phyloP scores from a whole-genome alignment of 2,797 vertebrate genomes.

The Poecilia wingei region DNA sequence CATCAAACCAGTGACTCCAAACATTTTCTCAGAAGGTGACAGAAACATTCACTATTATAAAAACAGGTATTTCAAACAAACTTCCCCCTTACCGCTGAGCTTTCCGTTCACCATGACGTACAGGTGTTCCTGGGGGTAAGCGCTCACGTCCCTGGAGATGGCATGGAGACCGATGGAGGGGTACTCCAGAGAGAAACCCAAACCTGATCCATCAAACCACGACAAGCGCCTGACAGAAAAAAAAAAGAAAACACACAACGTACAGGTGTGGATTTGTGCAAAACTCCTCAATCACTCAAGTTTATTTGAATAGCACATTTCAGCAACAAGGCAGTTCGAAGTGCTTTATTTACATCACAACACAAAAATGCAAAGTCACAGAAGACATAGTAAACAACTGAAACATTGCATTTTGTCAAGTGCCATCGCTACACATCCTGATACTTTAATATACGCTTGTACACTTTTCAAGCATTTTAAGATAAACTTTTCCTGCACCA shows the following conservation, averaged over 20 bases:
- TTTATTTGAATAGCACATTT: too few relatives aligned
- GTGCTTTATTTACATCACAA: too few relatives aligned
- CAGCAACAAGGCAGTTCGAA: too few relatives aligned
- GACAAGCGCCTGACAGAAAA: constrained; percentile 83
- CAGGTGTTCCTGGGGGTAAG: constrained; percentile 92
- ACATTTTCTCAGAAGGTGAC: not conserved
- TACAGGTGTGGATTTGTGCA: not conserved
- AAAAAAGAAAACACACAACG: not conserved
- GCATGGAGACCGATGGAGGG: constrained; percentile 94
- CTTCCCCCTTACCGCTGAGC: constrained; percentile 81
- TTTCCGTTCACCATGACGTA: constrained; percentile 97
- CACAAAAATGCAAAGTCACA: too few relatives aligned
- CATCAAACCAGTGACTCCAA: not conserved
- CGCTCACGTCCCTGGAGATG: constrained; percentile 88
- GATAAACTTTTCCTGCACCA: too few relatives aligned
- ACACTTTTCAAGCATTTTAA: too few relatives aligned
- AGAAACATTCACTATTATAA: not conserved
- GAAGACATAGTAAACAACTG: too few relatives aligned
- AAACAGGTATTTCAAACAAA: not conserved
- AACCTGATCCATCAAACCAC: constrained; percentile 91
- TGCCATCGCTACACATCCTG: too few relatives aligned
- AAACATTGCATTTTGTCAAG: too few relatives aligned
- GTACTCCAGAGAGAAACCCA: constrained; percentile 94
- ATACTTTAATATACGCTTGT: too few relatives aligned
- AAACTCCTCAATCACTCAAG: not conserved